A percentile compares a stretch with the other conserved stretches of the same genome.
Evolutionary conservation across 2,113 vertebrate species (phyloP).

Genomic region (Zosterops hypoxanthus): DNA sequence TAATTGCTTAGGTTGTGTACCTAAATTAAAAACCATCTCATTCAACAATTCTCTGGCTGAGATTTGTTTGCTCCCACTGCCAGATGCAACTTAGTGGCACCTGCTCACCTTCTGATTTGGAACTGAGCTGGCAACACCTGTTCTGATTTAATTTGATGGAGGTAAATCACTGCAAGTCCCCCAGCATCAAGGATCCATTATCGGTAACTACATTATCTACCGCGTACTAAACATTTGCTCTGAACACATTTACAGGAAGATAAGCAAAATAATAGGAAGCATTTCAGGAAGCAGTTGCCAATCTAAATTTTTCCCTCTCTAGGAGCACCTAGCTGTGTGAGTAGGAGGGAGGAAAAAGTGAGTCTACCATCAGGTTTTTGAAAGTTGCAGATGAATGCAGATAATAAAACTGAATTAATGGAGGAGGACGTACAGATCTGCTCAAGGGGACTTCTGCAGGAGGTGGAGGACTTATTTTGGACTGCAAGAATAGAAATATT

Average conservation of each 20-base stretch:
- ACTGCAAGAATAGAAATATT: neutral
- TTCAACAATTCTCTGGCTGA: neutral
- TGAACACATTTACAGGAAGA: slow-evolving; percentile 40
- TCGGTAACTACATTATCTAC: slow-evolving; percentile 34
- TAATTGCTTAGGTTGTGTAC: slow-evolving; percentile 2
- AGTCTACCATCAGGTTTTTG: neutral
- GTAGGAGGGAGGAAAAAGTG: neutral
- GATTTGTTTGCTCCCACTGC: slow-evolving; percentile 13
- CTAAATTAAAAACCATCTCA: slow-evolving; percentile 12
- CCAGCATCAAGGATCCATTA: slow-evolving; percentile 44
- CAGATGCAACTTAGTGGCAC: slow-evolving; percentile 45
- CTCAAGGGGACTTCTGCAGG: neutral
- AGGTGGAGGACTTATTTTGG: neutral
- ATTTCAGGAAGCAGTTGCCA: slow-evolving; percentile 27
- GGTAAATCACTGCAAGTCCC: slow-evolving; percentile 26
- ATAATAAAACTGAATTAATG: neutral
- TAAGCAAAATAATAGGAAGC: slow-evolving; percentile 49
- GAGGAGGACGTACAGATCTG: neutral
- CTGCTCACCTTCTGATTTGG: slow-evolving; percentile 47
- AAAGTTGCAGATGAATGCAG: neutral
- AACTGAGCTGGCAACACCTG: slow-evolving; percentile 44
- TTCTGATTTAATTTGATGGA: slow-evolving; percentile 60
- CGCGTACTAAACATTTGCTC: slow-evolving; percentile 18
- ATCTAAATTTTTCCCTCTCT: neutral
- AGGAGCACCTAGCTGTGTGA: neutral